These are phyloP conservation scores for Macroteleia sp. DNA, from an alignment of 2,888 invertebrate genomes.

Conservation along the genomic window DNA sequence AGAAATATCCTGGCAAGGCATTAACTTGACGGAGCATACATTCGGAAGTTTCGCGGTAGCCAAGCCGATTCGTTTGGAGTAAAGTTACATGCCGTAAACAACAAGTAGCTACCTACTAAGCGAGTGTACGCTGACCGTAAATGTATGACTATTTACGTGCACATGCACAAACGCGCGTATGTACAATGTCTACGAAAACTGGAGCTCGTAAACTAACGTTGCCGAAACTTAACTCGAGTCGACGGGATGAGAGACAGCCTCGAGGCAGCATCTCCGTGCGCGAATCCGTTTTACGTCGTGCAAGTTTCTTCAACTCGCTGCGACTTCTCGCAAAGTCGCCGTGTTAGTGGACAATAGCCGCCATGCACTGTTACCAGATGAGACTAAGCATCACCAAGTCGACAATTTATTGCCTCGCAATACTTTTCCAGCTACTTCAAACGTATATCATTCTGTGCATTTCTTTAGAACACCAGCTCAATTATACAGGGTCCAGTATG, in stretches of 20 bases:
- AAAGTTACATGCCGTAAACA: slow-evolving; percentile 79
- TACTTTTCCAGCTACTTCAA: slow-evolving; percentile 29
- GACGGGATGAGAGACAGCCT: slow-evolving; percentile 61
- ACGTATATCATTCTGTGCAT: slow-evolving; percentile 25
- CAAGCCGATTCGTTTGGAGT: slow-evolving; percentile 75
- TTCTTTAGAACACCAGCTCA: slow-evolving; percentile 14
- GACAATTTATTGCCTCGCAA: slow-evolving; percentile 47
- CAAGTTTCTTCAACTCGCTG: slow-evolving; percentile 63
- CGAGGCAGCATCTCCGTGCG: slow-evolving; percentile 48
- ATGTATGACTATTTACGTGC: slow-evolving; percentile 64
- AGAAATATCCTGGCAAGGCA: slow-evolving; percentile 66
- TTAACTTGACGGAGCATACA: slow-evolving; percentile 76
- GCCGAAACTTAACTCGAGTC: slow-evolving; percentile 63
- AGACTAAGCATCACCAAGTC: slow-evolving; percentile 56
- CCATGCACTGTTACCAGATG: slow-evolving; percentile 50
- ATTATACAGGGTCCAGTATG: too few relatives aligned
- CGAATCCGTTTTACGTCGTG: slow-evolving; percentile 56
- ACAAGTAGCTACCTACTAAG: slow-evolving; percentile 75
- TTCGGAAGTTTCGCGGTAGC: slow-evolving; percentile 74
- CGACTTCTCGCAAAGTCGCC: slow-evolving; percentile 60
- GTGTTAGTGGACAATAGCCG: slow-evolving; percentile 62
- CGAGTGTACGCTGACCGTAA: slow-evolving; percentile 63
- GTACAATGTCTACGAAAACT: slow-evolving; percentile 74
- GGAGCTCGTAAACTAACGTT: slow-evolving; percentile 73
- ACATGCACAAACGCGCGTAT: slow-evolving; percentile 52